These are phyloP conservation scores for Trypoxylon attenuatum DNA, from an alignment of 2,888 invertebrate species.

Conservation along the genomic window DNA sequence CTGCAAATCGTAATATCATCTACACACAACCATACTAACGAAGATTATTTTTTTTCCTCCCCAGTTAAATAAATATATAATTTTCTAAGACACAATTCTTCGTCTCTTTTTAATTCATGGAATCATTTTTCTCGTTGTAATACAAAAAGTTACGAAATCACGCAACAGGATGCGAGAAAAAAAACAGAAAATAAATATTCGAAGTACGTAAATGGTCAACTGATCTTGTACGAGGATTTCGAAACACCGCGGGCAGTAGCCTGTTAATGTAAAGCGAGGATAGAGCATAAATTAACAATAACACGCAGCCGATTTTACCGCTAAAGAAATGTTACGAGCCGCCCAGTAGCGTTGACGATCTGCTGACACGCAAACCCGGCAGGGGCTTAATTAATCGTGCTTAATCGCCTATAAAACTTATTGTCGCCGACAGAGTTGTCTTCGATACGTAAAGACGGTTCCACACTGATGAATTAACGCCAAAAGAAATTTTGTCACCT, in stretches of 20 bases:
- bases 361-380: slow-evolving; percentile 55
- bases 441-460: slow-evolving; percentile 5
- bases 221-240: slow-evolving; percentile 9
- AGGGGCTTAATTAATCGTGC: slow-evolving; percentile 50
- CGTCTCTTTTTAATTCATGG: too few relatives aligned
- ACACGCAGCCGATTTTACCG: slow-evolving; percentile 55
- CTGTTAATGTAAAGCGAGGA: slow-evolving; percentile 45
- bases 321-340: slow-evolving; percentile 48
- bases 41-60: too few relatives aligned
- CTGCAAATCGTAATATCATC: too few relatives aligned
- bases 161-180: not conserved
- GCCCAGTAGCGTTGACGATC: slow-evolving; percentile 49
- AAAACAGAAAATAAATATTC: not conserved
- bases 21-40: too few relatives aligned
- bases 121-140: too few relatives aligned
- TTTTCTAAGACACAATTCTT: too few relatives aligned
- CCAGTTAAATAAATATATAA: too few relatives aligned
- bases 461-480: too few relatives aligned
- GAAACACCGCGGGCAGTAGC: not conserved
- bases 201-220: not conserved
- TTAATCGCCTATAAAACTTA: slow-evolving; percentile 55
- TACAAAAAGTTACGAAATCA: too few relatives aligned
- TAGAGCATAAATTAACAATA: slow-evolving; percentile 64
- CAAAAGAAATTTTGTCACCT: too few relatives aligned
- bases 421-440: slow-evolving; percentile 30